Evolutionary conservation across 2,888 invertebrate genomes (phyloP).

Genomic region (Merodon equestris): DNA sequence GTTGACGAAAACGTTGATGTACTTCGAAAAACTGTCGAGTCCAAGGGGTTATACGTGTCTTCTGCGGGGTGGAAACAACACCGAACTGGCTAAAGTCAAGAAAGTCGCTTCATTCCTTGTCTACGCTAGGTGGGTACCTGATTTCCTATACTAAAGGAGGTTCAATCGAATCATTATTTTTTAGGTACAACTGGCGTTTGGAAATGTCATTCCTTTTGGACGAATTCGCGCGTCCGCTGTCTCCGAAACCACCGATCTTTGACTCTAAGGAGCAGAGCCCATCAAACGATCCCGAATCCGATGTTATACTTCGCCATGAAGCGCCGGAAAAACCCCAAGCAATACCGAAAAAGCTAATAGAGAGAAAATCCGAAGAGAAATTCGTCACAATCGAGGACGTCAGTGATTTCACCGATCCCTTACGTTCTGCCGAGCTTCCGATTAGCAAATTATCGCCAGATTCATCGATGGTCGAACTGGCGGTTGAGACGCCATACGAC

Average conservation of each 20-base stretch:
- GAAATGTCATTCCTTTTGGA: slow-evolving; percentile 95
- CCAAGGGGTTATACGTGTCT: slow-evolving; percentile 92
- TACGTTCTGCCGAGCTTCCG: slow-evolving; percentile 80
- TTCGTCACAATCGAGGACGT: slow-evolving; percentile 80
- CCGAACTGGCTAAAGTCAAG: slow-evolving; percentile 90
- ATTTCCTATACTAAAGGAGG: neutral
- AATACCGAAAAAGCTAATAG: slow-evolving; percentile 68
- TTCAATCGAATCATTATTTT: too few species aligned
- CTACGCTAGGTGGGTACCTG: slow-evolving; percentile 76
- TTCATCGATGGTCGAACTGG: slow-evolving; percentile 74
- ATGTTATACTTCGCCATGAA: slow-evolving; percentile 23
- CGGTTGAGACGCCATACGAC: slow-evolving; percentile 81
- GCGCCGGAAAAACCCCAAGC: neutral
- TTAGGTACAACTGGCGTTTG: slow-evolving; percentile 91
- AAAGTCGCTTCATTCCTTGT: slow-evolving; percentile 90
- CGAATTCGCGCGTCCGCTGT: slow-evolving; percentile 88
- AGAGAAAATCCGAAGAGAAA: slow-evolving; percentile 79
- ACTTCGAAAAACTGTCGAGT: slow-evolving; percentile 93
- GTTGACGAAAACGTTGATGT: slow-evolving; percentile 92
- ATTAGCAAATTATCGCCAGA: slow-evolving; percentile 78
- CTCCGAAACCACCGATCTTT: slow-evolving; percentile 80
- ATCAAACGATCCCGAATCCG: slow-evolving; percentile 68
- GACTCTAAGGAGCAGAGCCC: slow-evolving; percentile 78
- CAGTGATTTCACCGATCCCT: slow-evolving; percentile 90
- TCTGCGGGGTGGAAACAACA: slow-evolving; percentile 88